Percentiles rank a stretch among this genome's conserved stretches.
Conservation (phyloP, 92 coral and sea anemone genomes). For the Epizoanthus illoricatus region DNA sequence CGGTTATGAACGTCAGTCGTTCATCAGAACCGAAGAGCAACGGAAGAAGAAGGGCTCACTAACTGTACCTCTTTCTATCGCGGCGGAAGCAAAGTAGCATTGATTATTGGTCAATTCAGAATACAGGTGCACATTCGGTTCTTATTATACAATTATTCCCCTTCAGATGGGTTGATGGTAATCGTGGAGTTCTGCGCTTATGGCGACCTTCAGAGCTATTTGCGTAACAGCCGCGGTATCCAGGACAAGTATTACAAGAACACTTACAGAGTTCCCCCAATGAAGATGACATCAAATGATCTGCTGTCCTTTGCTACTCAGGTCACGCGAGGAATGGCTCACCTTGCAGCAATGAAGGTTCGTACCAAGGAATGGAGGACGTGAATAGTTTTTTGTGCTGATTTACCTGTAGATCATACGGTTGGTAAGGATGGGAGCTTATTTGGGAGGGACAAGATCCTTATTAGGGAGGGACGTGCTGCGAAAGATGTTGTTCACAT, state of each 20-base stretch:
- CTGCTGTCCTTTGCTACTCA: conserved; percentile 91
- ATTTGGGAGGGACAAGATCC: not conserved
- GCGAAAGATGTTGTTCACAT: no score
- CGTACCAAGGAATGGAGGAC: not conserved
- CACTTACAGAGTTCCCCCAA: conserved; percentile 83
- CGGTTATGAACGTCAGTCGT: no score
- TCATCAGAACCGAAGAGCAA: no score
- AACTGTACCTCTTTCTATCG: no score
- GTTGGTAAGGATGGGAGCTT: not conserved
- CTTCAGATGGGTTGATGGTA: conserved; percentile 86
- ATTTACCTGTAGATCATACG: not conserved
- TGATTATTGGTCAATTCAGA: no score
- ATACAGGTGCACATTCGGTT: no score
- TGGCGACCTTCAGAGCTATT: conserved; percentile 94
- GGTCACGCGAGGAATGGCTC: conserved; percentile 93
- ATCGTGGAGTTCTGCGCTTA: conserved; percentile 95
- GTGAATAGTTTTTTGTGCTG: not conserved
- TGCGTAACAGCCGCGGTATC: conserved; percentile 94
- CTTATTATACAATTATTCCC: not conserved
- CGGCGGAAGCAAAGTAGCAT: no score
- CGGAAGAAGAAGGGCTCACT: no score
- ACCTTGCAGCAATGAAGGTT: conserved; percentile 95
- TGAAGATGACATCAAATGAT: conserved; percentile 80
- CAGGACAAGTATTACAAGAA: conserved; percentile 93
- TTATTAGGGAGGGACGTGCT: no score